Evolutionary conservation across 2,113 vertebrate genomes (phyloP).

Genomic region (Entosphenus tridentatus): DNA sequence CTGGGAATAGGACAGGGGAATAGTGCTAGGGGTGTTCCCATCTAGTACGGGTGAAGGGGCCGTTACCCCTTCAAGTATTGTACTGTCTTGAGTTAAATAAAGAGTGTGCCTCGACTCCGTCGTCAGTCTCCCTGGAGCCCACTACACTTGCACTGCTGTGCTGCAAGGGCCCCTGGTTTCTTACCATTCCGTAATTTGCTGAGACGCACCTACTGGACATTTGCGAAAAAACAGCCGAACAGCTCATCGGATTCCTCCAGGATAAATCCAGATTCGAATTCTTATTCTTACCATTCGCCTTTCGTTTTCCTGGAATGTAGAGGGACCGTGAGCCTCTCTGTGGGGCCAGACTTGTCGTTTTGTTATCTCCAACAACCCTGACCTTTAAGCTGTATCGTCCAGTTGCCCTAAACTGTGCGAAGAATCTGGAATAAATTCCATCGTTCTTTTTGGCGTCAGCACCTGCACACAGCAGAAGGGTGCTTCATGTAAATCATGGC

Average conservation of each 20-base stretch:
- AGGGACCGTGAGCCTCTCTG: slow-evolving; percentile 14
- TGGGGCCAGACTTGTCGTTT: not conserved
- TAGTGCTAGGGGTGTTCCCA: no score
- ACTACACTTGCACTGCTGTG: not conserved
- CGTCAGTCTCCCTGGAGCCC: no score
- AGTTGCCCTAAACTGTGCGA: not conserved
- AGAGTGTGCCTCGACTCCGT: no score
- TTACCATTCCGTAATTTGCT: slow-evolving; percentile 18
- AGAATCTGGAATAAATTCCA: slow-evolving; percentile 4
- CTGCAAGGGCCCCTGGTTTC: slow-evolving; percentile 6
- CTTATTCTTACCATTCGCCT: no score
- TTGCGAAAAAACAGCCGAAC: no score
- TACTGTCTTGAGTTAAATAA: no score
- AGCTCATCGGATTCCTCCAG: no score
- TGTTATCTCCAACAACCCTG: slow-evolving; percentile 10
- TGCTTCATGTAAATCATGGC: not conserved
- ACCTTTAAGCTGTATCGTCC: slow-evolving; percentile 1
- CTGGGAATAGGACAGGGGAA: no score
- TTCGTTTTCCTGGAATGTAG: slow-evolving; percentile 21
- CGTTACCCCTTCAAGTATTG: no score
- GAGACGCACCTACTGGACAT: no score
- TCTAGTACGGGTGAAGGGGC: no score
- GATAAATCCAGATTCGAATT: no score
- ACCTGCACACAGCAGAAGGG: not conserved
- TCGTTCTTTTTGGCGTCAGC: not conserved